Conservation (phyloP, 2,888 invertebrate genomes). For the Leptogaster cylindrica region DNA sequence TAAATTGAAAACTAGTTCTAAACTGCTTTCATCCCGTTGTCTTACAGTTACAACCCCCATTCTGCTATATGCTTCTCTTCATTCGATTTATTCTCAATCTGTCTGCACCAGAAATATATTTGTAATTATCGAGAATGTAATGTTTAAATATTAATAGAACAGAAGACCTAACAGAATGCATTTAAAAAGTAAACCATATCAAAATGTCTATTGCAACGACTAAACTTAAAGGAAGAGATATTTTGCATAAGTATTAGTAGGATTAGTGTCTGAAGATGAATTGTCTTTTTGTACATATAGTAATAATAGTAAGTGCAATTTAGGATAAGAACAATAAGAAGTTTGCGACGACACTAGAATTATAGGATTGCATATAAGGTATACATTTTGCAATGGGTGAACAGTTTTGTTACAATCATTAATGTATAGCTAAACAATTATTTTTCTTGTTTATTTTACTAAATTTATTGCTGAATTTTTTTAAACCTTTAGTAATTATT, state of each 20-base stretch:
- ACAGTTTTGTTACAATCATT: neutral
- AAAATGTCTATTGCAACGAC: conserved; percentile 52
- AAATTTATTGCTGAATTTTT: neutral
- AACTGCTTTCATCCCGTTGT: neutral
- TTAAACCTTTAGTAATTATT: neutral
- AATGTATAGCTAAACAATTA: neutral
- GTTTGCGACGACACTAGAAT: conserved; percentile 2
- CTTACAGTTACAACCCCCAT: conserved; percentile 1
- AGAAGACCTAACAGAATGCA: conserved; percentile 21
- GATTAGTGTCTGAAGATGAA: conserved; percentile 16
- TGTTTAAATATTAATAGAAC: neutral
- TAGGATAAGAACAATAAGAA: conserved; percentile 32
- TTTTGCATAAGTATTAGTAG: conserved; percentile 39
- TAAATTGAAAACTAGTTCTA: too few species aligned
- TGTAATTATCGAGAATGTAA: neutral
- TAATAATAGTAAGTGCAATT: conserved; percentile 37
- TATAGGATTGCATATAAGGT: too few species aligned
- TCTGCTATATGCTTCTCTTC: neutral
- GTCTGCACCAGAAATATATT: neutral
- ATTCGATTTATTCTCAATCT: neutral
- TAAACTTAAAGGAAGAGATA: conserved; percentile 37
- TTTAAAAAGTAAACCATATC: conserved; percentile 50
- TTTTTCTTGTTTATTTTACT: neutral
- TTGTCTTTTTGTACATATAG: conserved; percentile 25
- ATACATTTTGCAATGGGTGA: too few species aligned